Evolutionary conservation across 1,140 invertebrate species (phyloP).

Genomic region (Megalonaias nervosa): DNA sequence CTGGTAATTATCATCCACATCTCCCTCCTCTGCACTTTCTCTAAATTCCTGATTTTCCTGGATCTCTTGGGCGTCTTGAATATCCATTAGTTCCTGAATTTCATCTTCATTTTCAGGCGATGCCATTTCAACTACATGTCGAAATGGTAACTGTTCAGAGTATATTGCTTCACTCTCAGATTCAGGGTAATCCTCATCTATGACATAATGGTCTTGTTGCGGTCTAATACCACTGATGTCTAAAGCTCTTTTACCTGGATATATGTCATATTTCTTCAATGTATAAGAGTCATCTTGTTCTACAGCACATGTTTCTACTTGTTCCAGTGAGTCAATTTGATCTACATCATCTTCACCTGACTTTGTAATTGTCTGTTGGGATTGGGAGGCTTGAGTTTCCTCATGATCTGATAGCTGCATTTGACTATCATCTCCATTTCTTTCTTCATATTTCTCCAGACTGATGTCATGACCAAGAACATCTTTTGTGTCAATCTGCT

Average conservation of each 20-base stretch:
- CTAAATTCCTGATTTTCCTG: background rate
- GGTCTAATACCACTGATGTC: constrained; percentile 36
- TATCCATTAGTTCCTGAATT: constrained; percentile 9
- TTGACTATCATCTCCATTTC: background rate
- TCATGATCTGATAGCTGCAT: too few relatives aligned
- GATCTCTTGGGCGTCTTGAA: constrained; percentile 8
- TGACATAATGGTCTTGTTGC: constrained; percentile 9
- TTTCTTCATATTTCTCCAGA: constrained; percentile 33
- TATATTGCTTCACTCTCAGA: too few relatives aligned
- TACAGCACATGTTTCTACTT: too few relatives aligned
- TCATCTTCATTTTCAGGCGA: constrained; percentile 18
- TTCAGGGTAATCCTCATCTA: background rate
- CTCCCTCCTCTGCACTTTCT: background rate
- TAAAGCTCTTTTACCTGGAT: constrained; percentile 60
- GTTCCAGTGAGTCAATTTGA: too few relatives aligned
- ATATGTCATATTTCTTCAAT: constrained; percentile 38
- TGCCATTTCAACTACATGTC: background rate
- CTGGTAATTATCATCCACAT: constrained; percentile 11
- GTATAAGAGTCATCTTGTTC: too few relatives aligned
- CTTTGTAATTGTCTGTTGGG: too few relatives aligned
- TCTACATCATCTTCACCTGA: too few relatives aligned
- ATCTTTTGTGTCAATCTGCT: constrained; percentile 24
- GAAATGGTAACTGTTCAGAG: too few relatives aligned
- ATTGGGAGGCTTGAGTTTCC: too few relatives aligned
- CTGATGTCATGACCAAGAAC: constrained; percentile 29